phyloP scores from a whole-genome alignment of 2,113 vertebrate genomes.

The Hemibagrus wyckioides region DNA sequence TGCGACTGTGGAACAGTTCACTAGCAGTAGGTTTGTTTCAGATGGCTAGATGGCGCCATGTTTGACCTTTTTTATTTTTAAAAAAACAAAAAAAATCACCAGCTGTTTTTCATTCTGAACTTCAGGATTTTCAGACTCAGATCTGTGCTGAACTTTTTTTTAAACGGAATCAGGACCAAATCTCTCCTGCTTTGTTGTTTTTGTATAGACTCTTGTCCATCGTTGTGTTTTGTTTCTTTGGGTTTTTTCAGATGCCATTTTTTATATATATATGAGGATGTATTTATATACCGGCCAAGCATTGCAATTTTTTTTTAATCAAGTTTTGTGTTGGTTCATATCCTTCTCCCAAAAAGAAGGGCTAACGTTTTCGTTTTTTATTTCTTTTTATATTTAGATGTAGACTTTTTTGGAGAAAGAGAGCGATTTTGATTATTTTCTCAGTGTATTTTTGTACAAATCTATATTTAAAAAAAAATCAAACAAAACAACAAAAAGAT shows the following conservation, averaged over 20 bases:
- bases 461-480: conserved; percentile 75
- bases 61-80: conserved; percentile 89
- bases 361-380: conserved; percentile 93
- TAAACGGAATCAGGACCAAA: conserved; percentile 96
- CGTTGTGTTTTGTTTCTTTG: conserved; percentile 83
- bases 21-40: conserved; percentile 95
- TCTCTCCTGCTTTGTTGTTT: conserved; percentile 80
- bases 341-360: conserved; percentile 98
- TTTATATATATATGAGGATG: conserved; percentile 84
- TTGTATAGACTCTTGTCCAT: conserved; percentile 84
- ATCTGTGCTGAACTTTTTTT: conserved; percentile 91
- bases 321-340: conserved; percentile 65
- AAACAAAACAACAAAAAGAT: conserved; percentile 6
- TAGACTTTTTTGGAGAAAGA: conserved; percentile 99
- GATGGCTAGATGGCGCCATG: conserved; percentile 95
- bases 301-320: conserved; percentile 78
- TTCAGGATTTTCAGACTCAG: conserved; percentile 97
- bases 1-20: conserved; percentile 96
- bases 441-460: conserved; percentile 99
- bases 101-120: conserved; percentile 93
- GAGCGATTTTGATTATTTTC: conserved; percentile 99
- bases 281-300: conserved; percentile 99
- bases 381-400: conserved; percentile 99
- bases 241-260: conserved; percentile 93
- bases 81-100: conserved; percentile 78